These are phyloP conservation scores for Heterohyrax brucei DNA, from an alignment of 2,797 vertebrate species.

Conservation along the genomic window DNA sequence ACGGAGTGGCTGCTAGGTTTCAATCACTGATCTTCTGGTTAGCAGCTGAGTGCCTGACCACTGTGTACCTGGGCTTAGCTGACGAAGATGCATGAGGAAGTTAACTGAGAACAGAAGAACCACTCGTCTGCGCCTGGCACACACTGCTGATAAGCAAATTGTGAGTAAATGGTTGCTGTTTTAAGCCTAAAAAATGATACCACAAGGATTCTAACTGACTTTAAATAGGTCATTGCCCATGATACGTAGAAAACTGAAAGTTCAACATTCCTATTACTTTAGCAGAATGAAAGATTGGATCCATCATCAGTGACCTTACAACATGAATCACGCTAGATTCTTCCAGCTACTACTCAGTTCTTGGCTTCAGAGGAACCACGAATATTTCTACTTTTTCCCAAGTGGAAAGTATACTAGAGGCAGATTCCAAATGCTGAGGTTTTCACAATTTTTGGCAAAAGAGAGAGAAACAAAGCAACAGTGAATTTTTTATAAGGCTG, in stretches of 20 bases:
- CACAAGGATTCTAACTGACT: background rate
- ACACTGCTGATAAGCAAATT: too few relatives aligned
- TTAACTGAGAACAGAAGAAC: too few relatives aligned
- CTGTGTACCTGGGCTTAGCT: too few relatives aligned
- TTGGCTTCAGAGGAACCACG: background rate
- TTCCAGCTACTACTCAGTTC: background rate
- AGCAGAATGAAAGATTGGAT: background rate
- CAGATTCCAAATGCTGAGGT: background rate
- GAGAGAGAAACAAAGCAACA: background rate
- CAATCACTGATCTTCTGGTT: too few relatives aligned
- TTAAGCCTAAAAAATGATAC: background rate
- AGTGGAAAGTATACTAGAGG: background rate
- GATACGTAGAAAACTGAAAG: background rate
- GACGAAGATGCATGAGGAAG: too few relatives aligned
- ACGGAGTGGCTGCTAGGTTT: too few relatives aligned
- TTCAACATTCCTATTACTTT: background rate
- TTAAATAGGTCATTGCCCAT: background rate
- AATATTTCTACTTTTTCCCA: background rate
- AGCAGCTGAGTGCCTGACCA: too few relatives aligned
- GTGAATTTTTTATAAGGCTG: background rate
- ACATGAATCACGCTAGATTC: background rate
- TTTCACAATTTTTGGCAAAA: constrained; percentile 19
- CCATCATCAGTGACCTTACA: background rate
- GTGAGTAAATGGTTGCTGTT: too few relatives aligned
- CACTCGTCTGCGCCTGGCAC: too few relatives aligned